phyloP scores from a whole-genome alignment of 2,888 invertebrate species.

The Caenorhabditis panamensis region DNA sequence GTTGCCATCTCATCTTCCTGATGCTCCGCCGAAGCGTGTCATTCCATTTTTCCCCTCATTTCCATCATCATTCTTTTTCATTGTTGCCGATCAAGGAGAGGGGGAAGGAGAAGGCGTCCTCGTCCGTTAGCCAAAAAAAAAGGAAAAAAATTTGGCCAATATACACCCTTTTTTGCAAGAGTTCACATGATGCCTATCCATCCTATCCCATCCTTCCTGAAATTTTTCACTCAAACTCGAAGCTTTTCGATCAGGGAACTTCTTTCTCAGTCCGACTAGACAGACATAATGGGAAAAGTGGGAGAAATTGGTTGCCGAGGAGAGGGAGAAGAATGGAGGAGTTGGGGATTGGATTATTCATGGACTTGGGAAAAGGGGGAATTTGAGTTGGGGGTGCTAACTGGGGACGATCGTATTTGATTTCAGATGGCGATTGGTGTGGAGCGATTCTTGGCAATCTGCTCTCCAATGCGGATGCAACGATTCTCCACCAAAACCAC shows the following conservation, averaged over 20 bases:
- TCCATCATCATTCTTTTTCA: not conserved
- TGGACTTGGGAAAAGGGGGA: too few species aligned
- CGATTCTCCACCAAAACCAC: constrained; percentile 70
- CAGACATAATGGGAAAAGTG: constrained; percentile 21
- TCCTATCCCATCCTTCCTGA: not conserved
- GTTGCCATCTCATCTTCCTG: not conserved
- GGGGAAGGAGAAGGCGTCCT: not conserved
- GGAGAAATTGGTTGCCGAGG: not conserved
- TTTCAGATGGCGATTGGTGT: constrained; percentile 76
- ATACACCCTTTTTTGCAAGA: not conserved
- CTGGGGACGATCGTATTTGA: not conserved
- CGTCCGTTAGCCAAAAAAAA: not conserved
- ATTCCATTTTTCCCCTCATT: not conserved
- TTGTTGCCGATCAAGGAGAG: constrained; percentile 8
- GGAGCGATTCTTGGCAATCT: constrained; percentile 75
- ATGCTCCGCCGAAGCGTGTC: constrained; percentile 19
- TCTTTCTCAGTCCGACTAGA: constrained; percentile 7
- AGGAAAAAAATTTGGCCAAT: constrained; percentile 19
- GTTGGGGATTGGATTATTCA: too few species aligned
- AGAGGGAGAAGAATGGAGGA: not conserved
- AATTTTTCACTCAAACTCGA: not conserved
- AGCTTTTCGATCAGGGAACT: not conserved
- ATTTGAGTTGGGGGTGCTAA: not conserved
- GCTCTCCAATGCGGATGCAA: constrained; percentile 73
- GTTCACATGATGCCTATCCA: constrained; percentile 18